phyloP scores from a whole-genome alignment of 2,888 invertebrate genomes.

The Acanthococcus lagerstroemiae region DNA sequence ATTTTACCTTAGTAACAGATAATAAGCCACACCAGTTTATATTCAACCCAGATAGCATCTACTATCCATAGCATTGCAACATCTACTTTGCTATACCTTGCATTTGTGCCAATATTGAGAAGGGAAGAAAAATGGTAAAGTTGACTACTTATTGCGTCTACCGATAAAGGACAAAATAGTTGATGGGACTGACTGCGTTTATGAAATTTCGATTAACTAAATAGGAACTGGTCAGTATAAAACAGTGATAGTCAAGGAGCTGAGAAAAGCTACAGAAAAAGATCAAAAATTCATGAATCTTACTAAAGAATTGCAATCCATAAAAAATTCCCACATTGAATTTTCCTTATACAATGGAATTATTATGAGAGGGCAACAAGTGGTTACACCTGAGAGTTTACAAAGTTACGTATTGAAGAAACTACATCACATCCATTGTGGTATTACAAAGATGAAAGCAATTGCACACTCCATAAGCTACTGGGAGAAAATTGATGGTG shows the following conservation, averaged over 20 bases:
- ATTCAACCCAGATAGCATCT: background rate
- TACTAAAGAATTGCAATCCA: background rate
- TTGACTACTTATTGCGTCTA: conserved; percentile 6
- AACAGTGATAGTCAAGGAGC: background rate
- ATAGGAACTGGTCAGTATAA: background rate
- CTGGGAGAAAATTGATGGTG: conserved; percentile 37
- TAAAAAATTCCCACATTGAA: conserved; percentile 6
- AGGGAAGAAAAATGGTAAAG: background rate
- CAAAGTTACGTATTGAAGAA: conserved; percentile 34
- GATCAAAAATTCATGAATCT: background rate
- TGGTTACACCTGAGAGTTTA: conserved; percentile 32
- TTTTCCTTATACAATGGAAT: conserved; percentile 25
- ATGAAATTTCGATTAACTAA: background rate
- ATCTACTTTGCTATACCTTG: conserved; percentile 19
- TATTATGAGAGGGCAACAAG: conserved; percentile 27
- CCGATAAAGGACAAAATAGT: background rate
- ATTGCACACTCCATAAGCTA: conserved; percentile 37
- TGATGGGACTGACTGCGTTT: background rate
- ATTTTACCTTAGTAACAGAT: background rate
- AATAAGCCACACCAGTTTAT: background rate
- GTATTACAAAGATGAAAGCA: conserved; percentile 37
- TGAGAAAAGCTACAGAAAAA: conserved; percentile 20
- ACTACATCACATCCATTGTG: conserved; percentile 36
- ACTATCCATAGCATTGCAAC: background rate
- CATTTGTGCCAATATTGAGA: conserved; percentile 18